Evolutionary conservation across 2,797 vertebrate genomes (phyloP), one percentile per base, ranked within the genome.

Genomic region (Peromyscus nudipes): DNA sequence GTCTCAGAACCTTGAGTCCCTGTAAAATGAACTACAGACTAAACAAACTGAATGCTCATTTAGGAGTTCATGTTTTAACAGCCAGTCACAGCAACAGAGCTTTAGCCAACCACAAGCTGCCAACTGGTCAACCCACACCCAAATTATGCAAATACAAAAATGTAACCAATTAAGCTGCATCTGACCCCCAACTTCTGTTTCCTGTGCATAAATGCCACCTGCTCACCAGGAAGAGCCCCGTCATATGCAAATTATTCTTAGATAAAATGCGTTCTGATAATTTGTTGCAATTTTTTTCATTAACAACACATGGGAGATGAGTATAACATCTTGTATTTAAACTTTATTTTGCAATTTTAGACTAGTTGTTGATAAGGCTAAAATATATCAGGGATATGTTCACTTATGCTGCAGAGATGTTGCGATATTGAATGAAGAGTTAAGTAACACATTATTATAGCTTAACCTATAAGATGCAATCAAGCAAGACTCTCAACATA

Each of bases 311-410:
- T 34, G 11, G 9, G 14, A 25, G 8, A 5, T 67, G 83, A 16
- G 23, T 77, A 49, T 13, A 64, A 6, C 46, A 11, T 81, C 13
- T 57, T 62, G 40, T 13, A 17, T 69, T 88, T 85, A 88, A 84
- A 71, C 85, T 97, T 96, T 76, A 91, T 40, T 81, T 34, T 92
- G 46, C 19, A 65, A 37, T 83, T 85, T 95, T 93, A 57, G 89
- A 92, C 80, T 16, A 92, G 25, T 21, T 89, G 0, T 93, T 84
- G 29, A 31, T 27, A 93, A 92, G 4, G 55, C 34, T 77, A 65
- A 93, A 69, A 57, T 17, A 10, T 17, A 82, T 25, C 23, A 77
- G 4, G 17, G 43, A 19, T 31, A 75, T 92, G 89, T 89, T 14
- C 89, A 65, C 17, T 62, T 86, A 65, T 4, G 34, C 73, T 49